A percentile compares a stretch with the other conserved stretches of the same genome.
Evolutionary conservation across 1,140 invertebrate species (phyloP).

Genomic region (Anastrepha ludens): DNA sequence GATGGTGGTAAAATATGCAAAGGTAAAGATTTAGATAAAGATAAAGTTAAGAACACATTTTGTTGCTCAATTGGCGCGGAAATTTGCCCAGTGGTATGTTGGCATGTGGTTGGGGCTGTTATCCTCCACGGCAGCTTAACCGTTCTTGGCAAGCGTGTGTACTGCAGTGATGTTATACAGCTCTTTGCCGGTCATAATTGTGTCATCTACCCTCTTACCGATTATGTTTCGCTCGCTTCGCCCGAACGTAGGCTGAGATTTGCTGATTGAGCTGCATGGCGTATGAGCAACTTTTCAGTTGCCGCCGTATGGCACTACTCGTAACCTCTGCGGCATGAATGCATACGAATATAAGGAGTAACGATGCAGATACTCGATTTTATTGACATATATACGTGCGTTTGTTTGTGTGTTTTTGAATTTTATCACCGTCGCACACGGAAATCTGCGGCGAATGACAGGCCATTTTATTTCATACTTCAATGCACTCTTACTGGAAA

Average conservation of each 20-base stretch:
- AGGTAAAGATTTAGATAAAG: neutral
- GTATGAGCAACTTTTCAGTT: constrained; percentile 23
- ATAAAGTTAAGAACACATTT: neutral
- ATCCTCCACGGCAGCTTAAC: neutral
- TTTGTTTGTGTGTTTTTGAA: neutral
- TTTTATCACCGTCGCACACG: constrained; percentile 14
- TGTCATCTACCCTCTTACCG: neutral
- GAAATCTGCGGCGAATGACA: constrained; percentile 26
- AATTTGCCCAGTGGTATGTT: neutral
- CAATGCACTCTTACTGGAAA: constrained; percentile 10
- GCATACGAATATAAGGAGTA: too few relatives aligned
- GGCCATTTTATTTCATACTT: constrained; percentile 42
- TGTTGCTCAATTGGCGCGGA: neutral
- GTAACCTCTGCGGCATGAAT: too few relatives aligned
- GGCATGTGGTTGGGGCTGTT: neutral
- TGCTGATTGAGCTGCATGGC: neutral
- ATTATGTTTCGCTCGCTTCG: neutral
- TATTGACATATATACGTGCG: neutral
- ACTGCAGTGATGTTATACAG: neutral
- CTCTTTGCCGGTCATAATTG: neutral
- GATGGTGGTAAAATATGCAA: neutral
- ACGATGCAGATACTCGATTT: neutral
- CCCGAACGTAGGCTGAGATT: neutral
- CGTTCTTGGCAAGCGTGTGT: neutral
- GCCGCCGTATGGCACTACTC: neutral